These are phyloP conservation scores for Brachyhypopomus occidentalis DNA, from an alignment of 2,113 vertebrate genomes.

Conservation along the genomic window DNA sequence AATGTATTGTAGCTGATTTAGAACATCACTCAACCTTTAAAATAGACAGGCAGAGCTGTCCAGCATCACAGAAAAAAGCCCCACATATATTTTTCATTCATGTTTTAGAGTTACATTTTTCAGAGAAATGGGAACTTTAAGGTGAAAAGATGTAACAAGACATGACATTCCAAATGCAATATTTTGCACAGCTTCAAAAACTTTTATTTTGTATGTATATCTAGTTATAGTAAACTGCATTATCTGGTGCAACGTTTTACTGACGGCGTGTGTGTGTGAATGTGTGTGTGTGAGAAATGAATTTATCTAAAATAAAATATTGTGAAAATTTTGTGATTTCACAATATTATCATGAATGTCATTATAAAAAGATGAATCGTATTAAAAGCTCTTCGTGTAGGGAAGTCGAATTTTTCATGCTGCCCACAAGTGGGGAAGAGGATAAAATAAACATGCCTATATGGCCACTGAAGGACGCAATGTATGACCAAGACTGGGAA, in stretches of 20 bases:
- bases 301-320: no score
- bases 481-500: neutral
- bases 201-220: neutral
- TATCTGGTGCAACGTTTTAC: no score
- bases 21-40: neutral
- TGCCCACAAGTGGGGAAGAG: neutral
- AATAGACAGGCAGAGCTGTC: neutral
- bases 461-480: neutral
- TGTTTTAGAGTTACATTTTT: neutral
- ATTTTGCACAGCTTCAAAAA: neutral
- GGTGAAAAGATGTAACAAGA: no score
- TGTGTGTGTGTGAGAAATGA: neutral
- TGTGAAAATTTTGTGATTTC: neutral
- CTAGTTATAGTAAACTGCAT: no score
- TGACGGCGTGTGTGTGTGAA: neutral
- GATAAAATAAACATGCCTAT: constrained; percentile 15
- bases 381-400: neutral
- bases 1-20: neutral
- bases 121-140: constrained; percentile 4
- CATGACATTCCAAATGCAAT: no score
- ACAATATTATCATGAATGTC: neutral
- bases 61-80: neutral
- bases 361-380: constrained; percentile 9
- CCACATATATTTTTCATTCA: constrained; percentile 18
- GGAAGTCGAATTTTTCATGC: constrained; percentile 5